Evolutionary conservation across 35 echinoderm and acorn worm genomes (phyloP).

Genomic region (Patiria miniata): DNA sequence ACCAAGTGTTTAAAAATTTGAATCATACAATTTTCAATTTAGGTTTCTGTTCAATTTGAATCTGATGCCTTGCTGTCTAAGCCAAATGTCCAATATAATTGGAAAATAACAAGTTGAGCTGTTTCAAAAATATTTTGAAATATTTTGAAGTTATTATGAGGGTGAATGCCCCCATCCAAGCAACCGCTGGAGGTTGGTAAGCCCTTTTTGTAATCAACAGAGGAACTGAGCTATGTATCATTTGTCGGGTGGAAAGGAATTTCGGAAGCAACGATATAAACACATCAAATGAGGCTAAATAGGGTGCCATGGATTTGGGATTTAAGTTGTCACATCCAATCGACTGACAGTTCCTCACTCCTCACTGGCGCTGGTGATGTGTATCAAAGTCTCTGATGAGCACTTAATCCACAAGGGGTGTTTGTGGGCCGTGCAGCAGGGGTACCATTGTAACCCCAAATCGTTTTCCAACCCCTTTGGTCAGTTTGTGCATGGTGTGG

Average conservation of each 20-base stretch:
- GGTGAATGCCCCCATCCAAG: too few species aligned
- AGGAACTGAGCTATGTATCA: too few species aligned
- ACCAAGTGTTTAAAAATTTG: too few species aligned
- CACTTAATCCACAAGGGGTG: constrained; percentile 18
- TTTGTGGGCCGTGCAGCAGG: neutral
- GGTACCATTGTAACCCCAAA: neutral
- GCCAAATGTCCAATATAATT: too few species aligned
- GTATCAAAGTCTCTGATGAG: neutral
- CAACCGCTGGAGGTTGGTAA: too few species aligned
- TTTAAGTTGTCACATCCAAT: constrained; percentile 27
- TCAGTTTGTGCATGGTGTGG: neutral
- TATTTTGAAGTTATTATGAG: too few species aligned
- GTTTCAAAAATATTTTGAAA: too few species aligned
- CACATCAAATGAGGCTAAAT: constrained; percentile 14
- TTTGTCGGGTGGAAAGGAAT: neutral
- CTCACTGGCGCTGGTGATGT: neutral
- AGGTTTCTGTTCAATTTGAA: too few species aligned
- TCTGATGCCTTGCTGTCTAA: too few species aligned
- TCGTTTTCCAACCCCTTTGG: neutral
- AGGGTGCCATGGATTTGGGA: neutral
- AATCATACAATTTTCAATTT: too few species aligned
- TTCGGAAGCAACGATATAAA: neutral
- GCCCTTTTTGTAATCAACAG: too few species aligned
- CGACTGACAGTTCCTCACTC: neutral
- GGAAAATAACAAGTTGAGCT: too few species aligned